These are phyloP conservation scores for Rhincodon typus DNA, from an alignment of 2,797 vertebrate species.

Conservation along the genomic window DNA sequence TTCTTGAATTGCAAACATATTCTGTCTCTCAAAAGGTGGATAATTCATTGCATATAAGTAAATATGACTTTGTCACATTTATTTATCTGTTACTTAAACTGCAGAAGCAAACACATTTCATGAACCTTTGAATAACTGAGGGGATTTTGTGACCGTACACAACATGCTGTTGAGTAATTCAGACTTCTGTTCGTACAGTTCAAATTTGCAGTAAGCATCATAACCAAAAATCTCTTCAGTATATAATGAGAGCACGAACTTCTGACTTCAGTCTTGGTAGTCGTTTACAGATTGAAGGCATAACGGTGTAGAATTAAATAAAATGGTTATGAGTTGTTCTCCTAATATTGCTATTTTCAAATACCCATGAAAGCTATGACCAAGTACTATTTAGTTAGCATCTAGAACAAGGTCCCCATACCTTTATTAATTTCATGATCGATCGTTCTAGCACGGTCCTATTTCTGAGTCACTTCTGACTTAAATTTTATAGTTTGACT, in stretches of 20 bases:
- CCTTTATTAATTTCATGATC: neutral
- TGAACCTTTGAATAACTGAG: neutral
- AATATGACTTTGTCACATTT: neutral
- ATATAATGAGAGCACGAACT: too few species aligned
- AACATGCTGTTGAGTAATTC: neutral
- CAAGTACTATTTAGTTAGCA: neutral
- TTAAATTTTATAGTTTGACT: neutral
- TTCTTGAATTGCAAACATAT: neutral
- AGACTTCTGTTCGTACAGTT: neutral
- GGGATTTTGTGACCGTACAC: neutral
- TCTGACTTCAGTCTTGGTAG: neutral
- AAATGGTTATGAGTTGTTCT: neutral
- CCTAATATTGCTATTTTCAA: neutral
- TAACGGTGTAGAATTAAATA: neutral
- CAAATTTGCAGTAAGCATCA: neutral
- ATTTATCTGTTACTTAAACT: neutral
- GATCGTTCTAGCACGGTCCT: too few species aligned
- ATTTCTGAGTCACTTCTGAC: neutral
- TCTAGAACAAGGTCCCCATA: neutral
- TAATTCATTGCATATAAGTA: neutral
- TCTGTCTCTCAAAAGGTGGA: neutral
- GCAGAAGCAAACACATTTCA: neutral
- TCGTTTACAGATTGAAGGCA: neutral
- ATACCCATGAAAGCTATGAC: neutral
- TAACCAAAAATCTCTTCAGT: neutral